A percentile compares a stretch with the other conserved stretches of the same genome.
These are phyloP conservation scores for human DNA, from an alignment of 2,113 vertebrate genomes.

Conservation along the genomic window GRCh38 chr4:99318001-99318500, in stretches of 20 bases:
- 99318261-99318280: not conserved
- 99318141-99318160: slow-evolving; percentile 79
- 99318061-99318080: slow-evolving; percentile 90
- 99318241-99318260: not conserved
- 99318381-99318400: not conserved
- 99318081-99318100: slow-evolving; percentile 91
- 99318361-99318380: not conserved
- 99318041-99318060: slow-evolving; percentile 87
- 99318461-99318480: not conserved
- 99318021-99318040: not conserved
- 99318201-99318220: not conserved
- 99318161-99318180: slow-evolving; percentile 89
- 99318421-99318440: not conserved
- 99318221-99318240: not conserved
- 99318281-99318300: not conserved
- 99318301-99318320: not conserved
- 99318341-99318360: not conserved
- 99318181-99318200: slow-evolving; percentile 82
- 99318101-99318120: slow-evolving; percentile 88
- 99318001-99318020: not conserved
- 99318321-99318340: not conserved
- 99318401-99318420: not conserved
- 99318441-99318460: not conserved
- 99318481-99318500: not conserved
- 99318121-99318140: accelerated